Evolutionary conservation across 2,113 vertebrate species (phyloP), one percentile per base, ranked within the genome.

Genomic region (Paramisgurnus dabryanus): DNA sequence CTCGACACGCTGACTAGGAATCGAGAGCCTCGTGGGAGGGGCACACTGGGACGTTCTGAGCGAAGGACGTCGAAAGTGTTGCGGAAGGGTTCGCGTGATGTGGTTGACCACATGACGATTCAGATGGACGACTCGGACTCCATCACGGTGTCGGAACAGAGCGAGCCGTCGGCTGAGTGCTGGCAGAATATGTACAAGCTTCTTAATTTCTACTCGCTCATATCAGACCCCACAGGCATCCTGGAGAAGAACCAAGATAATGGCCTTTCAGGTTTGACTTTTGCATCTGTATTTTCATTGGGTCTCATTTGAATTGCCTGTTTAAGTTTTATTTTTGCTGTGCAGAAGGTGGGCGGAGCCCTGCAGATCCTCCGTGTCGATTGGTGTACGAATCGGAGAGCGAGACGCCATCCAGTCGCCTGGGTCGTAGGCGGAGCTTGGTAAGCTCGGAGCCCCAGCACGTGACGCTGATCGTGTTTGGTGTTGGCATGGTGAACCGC

Each of bases 131-230:
- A 99, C 86, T 99, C 98, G 0, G 98, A 99, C 89, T 99, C 98
- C 69, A 98, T 99, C 81, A 99, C 98, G 0, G 97, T 99, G 87
- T 99, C 98, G 0, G 98, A 99, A 82, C 97, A 99, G 92, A 99
- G 98, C 0, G 98, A 99, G 86, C 97, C 96, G 4, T 99, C 98
- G 0, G 98, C 98, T 0, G 96, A 99, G 85, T 99, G 98, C 88
- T 99, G 98, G 98, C 98, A 99, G 90, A 98, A 99, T 79, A 99
- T 99, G 98, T 99, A 99, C 88, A 99, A 99, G 83, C 90, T 99
- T 6, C 90, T 99, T 47, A 99, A 99, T 91, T 99, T 99, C 89
- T 99, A 99, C 84, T 99, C 98, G 0, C 96, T 99, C 83, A 99
- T 99, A 88, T 98, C 97, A 2, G 97, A 99, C 87, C 98, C 98